A percentile compares a stretch with the other conserved stretches of the same genome.
phyloP scores from a whole-genome alignment of 2,113 vertebrate species.

The Fregata magnificens region DNA sequence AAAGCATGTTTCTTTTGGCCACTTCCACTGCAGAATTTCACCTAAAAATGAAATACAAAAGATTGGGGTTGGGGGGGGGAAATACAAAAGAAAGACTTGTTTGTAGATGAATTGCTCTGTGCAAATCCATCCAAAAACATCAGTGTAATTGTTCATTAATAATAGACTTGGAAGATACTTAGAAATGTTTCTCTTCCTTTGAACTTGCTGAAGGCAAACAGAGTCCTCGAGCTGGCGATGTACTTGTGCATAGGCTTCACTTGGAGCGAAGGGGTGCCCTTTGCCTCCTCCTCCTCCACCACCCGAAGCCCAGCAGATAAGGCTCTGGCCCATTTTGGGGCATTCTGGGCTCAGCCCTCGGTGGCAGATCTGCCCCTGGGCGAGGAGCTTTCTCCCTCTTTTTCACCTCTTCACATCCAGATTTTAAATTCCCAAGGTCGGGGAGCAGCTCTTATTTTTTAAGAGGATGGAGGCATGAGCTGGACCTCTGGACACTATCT shows the following conservation, averaged over 20 bases:
- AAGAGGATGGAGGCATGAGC: neutral
- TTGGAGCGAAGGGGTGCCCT: neutral
- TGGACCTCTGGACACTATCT: neutral
- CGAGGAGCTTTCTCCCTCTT: neutral
- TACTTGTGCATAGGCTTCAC: neutral
- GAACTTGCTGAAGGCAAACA: slow-evolving; percentile 63
- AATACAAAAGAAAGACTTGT: slow-evolving; percentile 70
- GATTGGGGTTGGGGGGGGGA: neutral
- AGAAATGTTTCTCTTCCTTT: slow-evolving; percentile 60
- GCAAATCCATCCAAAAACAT: slow-evolving; percentile 64
- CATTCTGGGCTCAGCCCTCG: neutral
- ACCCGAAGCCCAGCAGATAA: neutral
- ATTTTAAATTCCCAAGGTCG: neutral
- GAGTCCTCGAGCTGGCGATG: neutral
- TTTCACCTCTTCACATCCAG: neutral
- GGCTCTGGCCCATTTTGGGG: neutral
- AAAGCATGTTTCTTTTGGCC: slow-evolving; percentile 76
- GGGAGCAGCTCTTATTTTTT: neutral
- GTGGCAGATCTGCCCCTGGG: neutral
- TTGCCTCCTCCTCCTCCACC: neutral
- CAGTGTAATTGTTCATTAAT: slow-evolving; percentile 55
- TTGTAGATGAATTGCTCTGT: slow-evolving; percentile 68
- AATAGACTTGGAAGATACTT: slow-evolving; percentile 62
- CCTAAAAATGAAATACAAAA: slow-evolving; percentile 61
- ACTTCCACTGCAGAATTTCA: slow-evolving; percentile 51